Percentiles rank a stretch among this genome's conserved stretches.
These are phyloP conservation scores for Nylanderia fulva DNA, from an alignment of 1,140 invertebrate genomes.

Conservation along the genomic window DNA sequence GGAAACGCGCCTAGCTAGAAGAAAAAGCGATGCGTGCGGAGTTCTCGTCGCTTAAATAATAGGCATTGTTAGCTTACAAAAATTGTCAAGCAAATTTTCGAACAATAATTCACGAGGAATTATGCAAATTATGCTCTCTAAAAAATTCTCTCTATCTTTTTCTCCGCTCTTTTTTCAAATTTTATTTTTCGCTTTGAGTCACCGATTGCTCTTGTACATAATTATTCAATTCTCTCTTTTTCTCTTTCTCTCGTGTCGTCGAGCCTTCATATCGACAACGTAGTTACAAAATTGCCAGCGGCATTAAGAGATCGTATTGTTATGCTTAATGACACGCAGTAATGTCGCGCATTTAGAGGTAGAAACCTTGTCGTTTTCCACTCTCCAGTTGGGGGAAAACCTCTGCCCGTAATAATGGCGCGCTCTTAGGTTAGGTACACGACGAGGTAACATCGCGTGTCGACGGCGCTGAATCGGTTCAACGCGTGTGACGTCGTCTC, in stretches of 20 bases:
- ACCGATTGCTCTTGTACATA: too few species aligned
- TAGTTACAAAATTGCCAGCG: conserved; percentile 30
- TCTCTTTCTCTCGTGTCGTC: background rate
- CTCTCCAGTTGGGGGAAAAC: background rate
- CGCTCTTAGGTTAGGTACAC: conserved; percentile 15
- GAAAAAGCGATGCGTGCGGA: background rate
- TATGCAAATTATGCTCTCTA: background rate
- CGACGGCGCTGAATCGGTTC: conserved; percentile 33
- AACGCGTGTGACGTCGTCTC: conserved; percentile 24
- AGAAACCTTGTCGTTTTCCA: conserved; percentile 18
- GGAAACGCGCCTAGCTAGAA: background rate
- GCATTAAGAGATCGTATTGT: conserved; percentile 27
- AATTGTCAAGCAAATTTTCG: background rate
- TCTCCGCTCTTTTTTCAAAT: too few species aligned
- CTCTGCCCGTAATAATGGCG: conserved; percentile 9
- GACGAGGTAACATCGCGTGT: conserved; percentile 35
- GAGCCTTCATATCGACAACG: background rate
- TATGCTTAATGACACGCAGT: conserved; percentile 39
- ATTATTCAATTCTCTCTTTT: too few species aligned
- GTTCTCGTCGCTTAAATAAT: background rate
- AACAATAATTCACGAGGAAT: background rate
- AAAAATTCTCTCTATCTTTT: too few species aligned
- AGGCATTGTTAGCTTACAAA: background rate
- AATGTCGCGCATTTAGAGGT: conserved; percentile 20
- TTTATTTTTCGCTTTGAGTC: too few species aligned